Evolutionary conservation across 2,113 vertebrate species (phyloP).

Genomic region (Oncorhynchus kisutch): DNA sequence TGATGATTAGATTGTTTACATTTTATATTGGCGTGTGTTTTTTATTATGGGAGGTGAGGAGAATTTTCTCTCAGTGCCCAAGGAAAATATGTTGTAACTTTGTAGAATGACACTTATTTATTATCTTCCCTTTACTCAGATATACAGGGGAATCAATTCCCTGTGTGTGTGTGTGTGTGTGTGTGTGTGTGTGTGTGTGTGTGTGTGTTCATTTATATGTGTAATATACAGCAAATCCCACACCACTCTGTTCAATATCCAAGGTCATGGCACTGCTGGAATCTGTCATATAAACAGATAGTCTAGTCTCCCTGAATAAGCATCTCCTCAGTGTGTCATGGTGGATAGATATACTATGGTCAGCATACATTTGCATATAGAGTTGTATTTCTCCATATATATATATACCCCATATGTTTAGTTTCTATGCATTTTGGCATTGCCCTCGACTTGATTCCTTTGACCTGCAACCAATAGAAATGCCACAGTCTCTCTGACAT

Average conservation of each 20-base stretch:
- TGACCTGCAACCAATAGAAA: slow-evolving; percentile 51
- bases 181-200: background rate
- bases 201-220: background rate
- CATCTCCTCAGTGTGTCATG: background rate
- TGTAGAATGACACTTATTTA: background rate
- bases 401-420: background rate
- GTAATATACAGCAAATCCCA: too few relatives aligned
- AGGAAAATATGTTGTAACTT: background rate
- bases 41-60: background rate
- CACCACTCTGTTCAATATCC: slow-evolving; percentile 16
- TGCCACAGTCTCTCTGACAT: slow-evolving; percentile 40
- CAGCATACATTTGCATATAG: background rate
- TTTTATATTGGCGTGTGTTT: background rate
- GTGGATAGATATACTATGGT: background rate
- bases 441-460: slow-evolving; percentile 37
- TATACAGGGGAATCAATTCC: background rate
- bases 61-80: background rate
- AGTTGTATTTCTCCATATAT: background rate
- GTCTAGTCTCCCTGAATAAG: background rate
- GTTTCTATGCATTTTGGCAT: slow-evolving; percentile 10
- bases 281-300: slow-evolving; percentile 19
- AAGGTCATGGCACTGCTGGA: slow-evolving; percentile 5
- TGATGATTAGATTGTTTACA: background rate
- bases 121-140: background rate
- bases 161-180: background rate